These are phyloP conservation scores for Anthopleura xanthogrammica DNA, from an alignment of 92 coral and sea anemone species.

Conservation along the genomic window DNA sequence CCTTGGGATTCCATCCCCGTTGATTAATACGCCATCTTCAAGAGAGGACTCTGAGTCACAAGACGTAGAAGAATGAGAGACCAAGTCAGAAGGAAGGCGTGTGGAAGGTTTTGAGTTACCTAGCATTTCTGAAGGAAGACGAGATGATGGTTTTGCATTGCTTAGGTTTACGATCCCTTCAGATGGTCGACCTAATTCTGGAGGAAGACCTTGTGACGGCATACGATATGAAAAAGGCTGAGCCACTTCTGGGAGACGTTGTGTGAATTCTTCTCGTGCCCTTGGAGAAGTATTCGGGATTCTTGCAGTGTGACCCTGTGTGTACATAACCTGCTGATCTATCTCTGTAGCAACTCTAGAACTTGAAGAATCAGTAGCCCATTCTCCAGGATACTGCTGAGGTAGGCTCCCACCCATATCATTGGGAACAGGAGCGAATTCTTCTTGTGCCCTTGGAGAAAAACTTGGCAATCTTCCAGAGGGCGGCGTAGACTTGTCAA, in stretches of 20 bases:
- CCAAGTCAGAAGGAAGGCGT: conserved; percentile 44
- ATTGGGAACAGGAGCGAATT: background rate
- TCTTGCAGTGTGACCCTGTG: background rate
- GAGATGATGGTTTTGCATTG: background rate
- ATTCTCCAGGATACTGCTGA: background rate
- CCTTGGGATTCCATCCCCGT: conserved; percentile 49
- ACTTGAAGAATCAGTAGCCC: background rate
- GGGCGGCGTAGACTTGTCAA: background rate
- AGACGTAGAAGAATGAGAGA: conserved; percentile 21
- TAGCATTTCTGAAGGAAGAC: background rate
- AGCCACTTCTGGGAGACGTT: background rate
- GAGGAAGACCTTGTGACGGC: conserved; percentile 15
- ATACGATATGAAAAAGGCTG: background rate
- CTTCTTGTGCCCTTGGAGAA: background rate
- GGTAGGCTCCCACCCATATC: background rate
- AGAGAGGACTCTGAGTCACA: conserved; percentile 11
- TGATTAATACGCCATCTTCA: conserved; percentile 20
- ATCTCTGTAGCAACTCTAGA: background rate
- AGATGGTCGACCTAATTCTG: conserved; percentile 2
- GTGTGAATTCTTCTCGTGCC: background rate
- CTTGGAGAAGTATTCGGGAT: background rate
- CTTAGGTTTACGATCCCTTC: background rate
- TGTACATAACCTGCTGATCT: background rate
- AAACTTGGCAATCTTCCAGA: background rate
- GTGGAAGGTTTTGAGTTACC: conserved; percentile 20